Percentiles rank a stretch among this genome's conserved stretches.
These are phyloP conservation scores for Atrichornis clamosus DNA, from an alignment of 2,113 vertebrate species.

Conservation along the genomic window DNA sequence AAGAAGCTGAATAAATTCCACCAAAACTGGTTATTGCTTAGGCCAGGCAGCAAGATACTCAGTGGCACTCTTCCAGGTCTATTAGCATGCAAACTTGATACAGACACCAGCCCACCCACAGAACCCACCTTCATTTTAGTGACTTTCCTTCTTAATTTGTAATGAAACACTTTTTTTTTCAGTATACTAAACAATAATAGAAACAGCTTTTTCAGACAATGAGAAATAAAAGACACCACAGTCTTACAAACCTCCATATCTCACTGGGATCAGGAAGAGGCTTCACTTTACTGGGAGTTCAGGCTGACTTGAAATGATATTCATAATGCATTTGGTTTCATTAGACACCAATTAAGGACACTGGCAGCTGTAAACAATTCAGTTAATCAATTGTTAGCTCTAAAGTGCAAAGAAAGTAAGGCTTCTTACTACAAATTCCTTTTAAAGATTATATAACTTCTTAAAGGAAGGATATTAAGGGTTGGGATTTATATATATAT, in stretches of 20 bases:
- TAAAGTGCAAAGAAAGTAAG: not conserved
- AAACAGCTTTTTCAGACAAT: not conserved
- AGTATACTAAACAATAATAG: not conserved
- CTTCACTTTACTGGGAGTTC: not conserved
- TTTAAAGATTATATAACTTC: not conserved
- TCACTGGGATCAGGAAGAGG: not conserved
- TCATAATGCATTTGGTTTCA: not conserved
- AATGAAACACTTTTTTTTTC: not conserved
- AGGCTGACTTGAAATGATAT: not conserved
- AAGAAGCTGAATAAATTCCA: not conserved
- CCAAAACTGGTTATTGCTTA: not conserved
- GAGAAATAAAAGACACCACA: not conserved
- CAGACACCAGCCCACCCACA: not conserved
- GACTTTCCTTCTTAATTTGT: not conserved
- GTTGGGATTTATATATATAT: not conserved
- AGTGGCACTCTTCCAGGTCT: not conserved
- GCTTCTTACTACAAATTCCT: not conserved
- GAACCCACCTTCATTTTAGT: not conserved
- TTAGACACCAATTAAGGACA: not conserved
- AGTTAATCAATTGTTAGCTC: not conserved
- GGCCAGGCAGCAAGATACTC: not conserved
- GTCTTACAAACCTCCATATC: not conserved
- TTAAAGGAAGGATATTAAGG: not conserved
- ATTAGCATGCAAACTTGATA: not conserved
- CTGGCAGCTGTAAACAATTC: not conserved